These are phyloP conservation scores for Empidonax traillii DNA, from an alignment of 2,113 vertebrate genomes.

Conservation along the genomic window DNA sequence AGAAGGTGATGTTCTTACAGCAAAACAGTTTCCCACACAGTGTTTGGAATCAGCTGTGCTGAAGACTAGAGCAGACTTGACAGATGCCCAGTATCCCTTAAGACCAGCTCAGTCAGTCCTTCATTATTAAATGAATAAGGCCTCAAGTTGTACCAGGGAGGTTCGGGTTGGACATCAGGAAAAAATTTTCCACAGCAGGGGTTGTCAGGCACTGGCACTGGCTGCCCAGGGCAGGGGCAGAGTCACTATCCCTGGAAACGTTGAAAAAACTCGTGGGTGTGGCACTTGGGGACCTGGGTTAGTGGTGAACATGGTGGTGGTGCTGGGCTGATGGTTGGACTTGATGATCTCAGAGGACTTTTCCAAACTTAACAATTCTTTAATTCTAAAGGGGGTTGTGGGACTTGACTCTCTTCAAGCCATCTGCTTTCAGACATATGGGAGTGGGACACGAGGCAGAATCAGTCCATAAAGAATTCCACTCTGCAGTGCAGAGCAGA, in stretches of 20 bases:
- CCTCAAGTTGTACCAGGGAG: background rate
- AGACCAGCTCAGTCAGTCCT: background rate
- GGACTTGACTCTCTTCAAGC: background rate
- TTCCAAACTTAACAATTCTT: background rate
- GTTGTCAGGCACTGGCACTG: background rate
- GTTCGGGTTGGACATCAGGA: background rate
- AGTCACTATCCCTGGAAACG: background rate
- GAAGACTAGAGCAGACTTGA: background rate
- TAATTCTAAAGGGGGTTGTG: background rate
- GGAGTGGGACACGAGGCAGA: background rate
- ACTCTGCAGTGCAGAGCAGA: background rate
- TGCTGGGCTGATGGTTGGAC: background rate
- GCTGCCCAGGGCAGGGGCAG: background rate
- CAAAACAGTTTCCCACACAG: background rate
- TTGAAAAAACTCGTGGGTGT: background rate
- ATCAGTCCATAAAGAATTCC: background rate
- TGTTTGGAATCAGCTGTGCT: background rate
- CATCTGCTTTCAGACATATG: background rate
- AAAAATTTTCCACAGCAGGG: background rate
- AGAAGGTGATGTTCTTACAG: background rate
- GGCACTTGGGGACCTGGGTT: background rate
- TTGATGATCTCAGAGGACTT: background rate
- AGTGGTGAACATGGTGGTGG: background rate
- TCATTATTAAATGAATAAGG: background rate
- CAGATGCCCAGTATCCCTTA: background rate